Percentiles rank a stretch among this genome's conserved stretches.
These are phyloP conservation scores for Cebidichthys violaceus DNA, from an alignment of 2,113 vertebrate genomes.

Conservation along the genomic window DNA sequence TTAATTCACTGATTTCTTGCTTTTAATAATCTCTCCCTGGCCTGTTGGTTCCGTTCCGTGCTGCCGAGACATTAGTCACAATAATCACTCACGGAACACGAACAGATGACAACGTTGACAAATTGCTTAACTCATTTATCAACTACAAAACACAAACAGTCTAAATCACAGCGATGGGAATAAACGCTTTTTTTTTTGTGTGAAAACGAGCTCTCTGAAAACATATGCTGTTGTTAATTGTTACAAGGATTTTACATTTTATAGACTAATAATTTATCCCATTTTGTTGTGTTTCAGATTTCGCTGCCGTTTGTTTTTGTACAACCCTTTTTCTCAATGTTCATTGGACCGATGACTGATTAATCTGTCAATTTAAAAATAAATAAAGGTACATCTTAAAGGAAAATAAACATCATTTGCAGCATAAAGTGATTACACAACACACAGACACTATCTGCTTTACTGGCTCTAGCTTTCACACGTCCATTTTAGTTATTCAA, in stretches of 20 bases:
- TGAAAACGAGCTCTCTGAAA: background rate
- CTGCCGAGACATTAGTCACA: slow-evolving; percentile 28
- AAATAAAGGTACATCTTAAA: background rate
- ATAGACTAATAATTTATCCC: background rate
- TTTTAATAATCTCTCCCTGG: slow-evolving; percentile 20
- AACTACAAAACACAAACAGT: background rate
- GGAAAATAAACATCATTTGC: background rate
- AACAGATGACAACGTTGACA: slow-evolving; percentile 5
- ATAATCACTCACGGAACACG: background rate
- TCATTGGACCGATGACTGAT: background rate
- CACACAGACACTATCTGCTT: background rate
- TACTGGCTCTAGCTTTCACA: background rate
- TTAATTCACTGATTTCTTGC: background rate
- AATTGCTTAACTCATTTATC: slow-evolving; percentile 12
- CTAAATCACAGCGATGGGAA: background rate
- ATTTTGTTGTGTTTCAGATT: background rate
- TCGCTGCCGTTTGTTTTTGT: background rate
- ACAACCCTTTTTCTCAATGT: background rate
- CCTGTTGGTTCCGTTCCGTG: background rate
- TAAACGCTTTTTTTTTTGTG: background rate
- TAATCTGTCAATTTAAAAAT: background rate
- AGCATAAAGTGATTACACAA: background rate
- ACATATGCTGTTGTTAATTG: background rate
- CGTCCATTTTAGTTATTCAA: background rate
- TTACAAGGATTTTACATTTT: background rate